These are phyloP conservation scores for Hoplias malabaricus DNA, from an alignment of 2,113 vertebrate genomes.

Conservation along the genomic window DNA sequence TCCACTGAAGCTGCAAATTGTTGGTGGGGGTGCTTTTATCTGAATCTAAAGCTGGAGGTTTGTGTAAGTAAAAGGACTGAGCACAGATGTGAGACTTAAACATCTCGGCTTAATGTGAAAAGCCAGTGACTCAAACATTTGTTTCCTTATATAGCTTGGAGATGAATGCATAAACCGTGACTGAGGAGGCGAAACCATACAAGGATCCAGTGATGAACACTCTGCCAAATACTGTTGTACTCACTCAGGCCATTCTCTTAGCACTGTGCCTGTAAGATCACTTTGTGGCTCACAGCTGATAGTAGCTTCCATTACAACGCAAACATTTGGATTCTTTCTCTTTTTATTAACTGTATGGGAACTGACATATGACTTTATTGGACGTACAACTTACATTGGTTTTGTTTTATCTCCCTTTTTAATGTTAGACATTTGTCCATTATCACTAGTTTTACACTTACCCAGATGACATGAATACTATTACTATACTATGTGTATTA, in stretches of 20 bases:
- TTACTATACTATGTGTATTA: neutral
- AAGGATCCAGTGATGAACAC: slow-evolving; percentile 18
- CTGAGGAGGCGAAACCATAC: slow-evolving; percentile 6
- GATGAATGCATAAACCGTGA: slow-evolving; percentile 15
- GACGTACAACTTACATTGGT: neutral
- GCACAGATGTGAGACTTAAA: neutral
- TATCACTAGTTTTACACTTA: neutral
- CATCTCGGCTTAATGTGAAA: neutral
- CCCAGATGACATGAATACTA: neutral
- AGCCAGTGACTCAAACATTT: neutral
- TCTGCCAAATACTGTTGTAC: neutral
- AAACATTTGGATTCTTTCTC: neutral
- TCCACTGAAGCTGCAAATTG: neutral
- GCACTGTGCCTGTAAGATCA: neutral
- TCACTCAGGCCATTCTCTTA: neutral
- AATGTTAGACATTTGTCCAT: neutral
- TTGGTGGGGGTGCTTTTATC: neutral
- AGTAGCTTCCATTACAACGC: neutral
- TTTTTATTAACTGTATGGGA: slow-evolving; percentile 7
- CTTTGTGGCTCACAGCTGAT: neutral
- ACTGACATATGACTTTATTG: neutral
- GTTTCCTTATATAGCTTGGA: slow-evolving; percentile 40
- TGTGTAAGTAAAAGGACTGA: slow-evolving; percentile 12
- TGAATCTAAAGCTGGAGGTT: neutral
- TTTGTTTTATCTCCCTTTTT: too few species aligned